Evolutionary conservation across 1,140 invertebrate species (phyloP), one percentile per base, ranked within the genome.

Genomic region (Conus ventricosus): DNA sequence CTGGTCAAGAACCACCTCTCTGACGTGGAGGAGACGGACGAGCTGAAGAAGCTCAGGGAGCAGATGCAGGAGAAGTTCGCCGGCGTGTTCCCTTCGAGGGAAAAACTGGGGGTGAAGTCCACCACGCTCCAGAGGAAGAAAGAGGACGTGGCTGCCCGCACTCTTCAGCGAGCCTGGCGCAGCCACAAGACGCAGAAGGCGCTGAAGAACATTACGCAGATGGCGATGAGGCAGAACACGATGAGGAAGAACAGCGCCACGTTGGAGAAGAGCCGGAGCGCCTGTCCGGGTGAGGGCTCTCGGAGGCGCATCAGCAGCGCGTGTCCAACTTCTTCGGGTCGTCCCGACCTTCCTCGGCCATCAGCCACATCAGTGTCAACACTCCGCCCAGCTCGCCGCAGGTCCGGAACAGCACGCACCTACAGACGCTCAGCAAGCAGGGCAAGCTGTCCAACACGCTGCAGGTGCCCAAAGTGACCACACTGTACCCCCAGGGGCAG

Each of bases 21-120:
- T 1, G 97, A 98, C 95, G 98, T 99, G 55, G 98, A 99, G 95
- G 98, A 99, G 95, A 98, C 98, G 67, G 98, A 98, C 90, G 98
- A 98, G 93, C 98, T 99, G 95, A 97, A 97, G 95, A 98, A 98
- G 95, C 95, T 97, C 51, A 97, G 97, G 95, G 97, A 97, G 92
- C 98, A 99, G 96, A 99, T 99, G 97, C 98, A 99, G 95, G 97
- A 97, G 88, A 99, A 99, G 95, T 99, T 99, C 95, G 98, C 98
- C 75, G 90, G 98, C 95, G 97, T 98, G 94, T 99, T 99, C 95
- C 98, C 98, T 60, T 99, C 98, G 5, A 96, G 98, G 85, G 98
- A 98, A 94, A 97, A 98, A 95, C 96, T 98, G 90, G 97, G 98
- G 95, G 98, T 99, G 94, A 97, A 98, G 90, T 99, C 98, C 90